Base-by-base conservation (phyloP, 2,888 invertebrate species). In the Tipula lateralis region DNA sequence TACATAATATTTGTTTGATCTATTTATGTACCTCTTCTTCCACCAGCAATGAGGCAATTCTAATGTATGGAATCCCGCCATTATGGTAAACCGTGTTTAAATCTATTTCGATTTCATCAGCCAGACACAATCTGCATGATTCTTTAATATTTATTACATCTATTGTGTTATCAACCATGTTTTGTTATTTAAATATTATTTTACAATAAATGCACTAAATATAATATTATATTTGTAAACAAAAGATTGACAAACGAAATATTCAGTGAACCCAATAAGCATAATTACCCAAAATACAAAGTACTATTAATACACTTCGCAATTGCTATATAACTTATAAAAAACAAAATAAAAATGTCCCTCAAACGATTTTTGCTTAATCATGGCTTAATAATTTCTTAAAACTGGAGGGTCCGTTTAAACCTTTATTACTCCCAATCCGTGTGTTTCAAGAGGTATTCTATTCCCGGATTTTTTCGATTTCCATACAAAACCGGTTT, bases 51-150 rank as follows among this genome's bases (percentile, higher is more conserved):
- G 66, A 24, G 9, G 24, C 66, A 24, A 66, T 24, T 24, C 66
- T 19, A 0, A 24, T 66, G 7, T 24, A 66, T 9, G 66, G 66
- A 24, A 66, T 7, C 2, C 66, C 12, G 9, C 83, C 83, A 83
- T 12, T 19, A 19, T 83, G n/a, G 16, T 83, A 34, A 7, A 82
- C 29, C n/a, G 82, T 16, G 66, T 29, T n/a, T 36, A 84, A 44
- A 12, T 83, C 39, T n/a, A 84, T 32, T 13, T 84, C 84, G 80
- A 36, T 50, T 34, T 50, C 29, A 24, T 83, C 19, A 4, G 50
- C 2, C 12, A 84, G 29, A 66, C 84, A 84, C n/a, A 84, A 66
- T 16, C 84, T 50, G 36, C 84, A 84, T 36, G 84, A 29, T 1
- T 39, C 19, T 83, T 29, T 36, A 39, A 83, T 13, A 7, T 83